phyloP scores from a whole-genome alignment of 2,797 vertebrate genomes.

The Gallinago stenura region DNA sequence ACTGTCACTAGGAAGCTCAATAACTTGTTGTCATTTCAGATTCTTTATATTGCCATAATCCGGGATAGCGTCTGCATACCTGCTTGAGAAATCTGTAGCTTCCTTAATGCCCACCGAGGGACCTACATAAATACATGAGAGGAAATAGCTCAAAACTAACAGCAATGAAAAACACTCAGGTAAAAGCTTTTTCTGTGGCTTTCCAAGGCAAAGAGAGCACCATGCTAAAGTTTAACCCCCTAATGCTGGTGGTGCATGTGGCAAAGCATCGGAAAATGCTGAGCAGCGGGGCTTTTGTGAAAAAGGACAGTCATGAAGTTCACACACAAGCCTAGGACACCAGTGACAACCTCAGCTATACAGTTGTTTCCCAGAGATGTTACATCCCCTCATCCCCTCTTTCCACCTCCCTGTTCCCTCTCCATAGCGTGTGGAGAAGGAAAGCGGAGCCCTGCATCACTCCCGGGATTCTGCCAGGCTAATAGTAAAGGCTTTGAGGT shows the following conservation, averaged over 20 bases:
- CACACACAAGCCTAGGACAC: neutral
- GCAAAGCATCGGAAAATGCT: neutral
- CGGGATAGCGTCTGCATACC: neutral
- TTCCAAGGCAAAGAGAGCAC: neutral
- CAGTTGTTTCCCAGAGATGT: neutral
- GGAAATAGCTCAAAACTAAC: neutral
- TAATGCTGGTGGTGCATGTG: neutral
- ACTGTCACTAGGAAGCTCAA: neutral
- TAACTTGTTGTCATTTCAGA: neutral
- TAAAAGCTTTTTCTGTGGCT: neutral
- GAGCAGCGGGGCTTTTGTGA: neutral
- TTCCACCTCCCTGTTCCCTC: rapidly evolving
- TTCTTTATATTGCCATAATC: neutral
- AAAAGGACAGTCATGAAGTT: neutral
- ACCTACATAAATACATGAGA: neutral
- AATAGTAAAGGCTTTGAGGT: neutral
- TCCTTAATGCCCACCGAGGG: neutral
- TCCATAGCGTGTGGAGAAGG: rapidly evolving
- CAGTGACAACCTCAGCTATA: neutral
- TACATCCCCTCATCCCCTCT: neutral
- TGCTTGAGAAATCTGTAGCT: neutral
- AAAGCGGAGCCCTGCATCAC: neutral
- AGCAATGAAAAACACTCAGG: neutral
- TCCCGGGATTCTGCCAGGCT: too few species aligned
- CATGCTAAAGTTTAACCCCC: neutral